Base-by-base conservation (phyloP, 2,113 vertebrate species). In the Acrocephalus arundinaceus region DNA sequence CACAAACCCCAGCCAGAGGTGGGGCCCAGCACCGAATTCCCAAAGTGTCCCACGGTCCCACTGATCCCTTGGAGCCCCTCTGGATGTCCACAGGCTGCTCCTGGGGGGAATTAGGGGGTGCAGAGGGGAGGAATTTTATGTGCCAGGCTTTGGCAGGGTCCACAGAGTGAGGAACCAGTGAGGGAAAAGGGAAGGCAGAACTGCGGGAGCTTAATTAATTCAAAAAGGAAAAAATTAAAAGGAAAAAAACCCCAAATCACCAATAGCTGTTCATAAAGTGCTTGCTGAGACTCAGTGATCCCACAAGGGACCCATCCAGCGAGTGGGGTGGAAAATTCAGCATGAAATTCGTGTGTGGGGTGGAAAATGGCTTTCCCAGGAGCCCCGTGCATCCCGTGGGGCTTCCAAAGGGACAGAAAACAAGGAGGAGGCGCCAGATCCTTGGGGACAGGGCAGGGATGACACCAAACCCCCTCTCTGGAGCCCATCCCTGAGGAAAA, bases 101-200 rank as follows among this genome's bases (percentile, higher is more conserved):
- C 1, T 19, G 17, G 15, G 33, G 66, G 41, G 13, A 58, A 3
- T 49, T 7, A 28, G 2, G 27, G 45, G 21, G 13, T 48, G 23
- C 27, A 48, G 6, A 4, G 20, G 21, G 24, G 13, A 68, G 37
- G 43, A 83, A 61, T 6, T 1, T 0, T 4, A 17, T 48, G 28
- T 61, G 48, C 35, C 35, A 20, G 12, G 35, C 25, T 31, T 66
- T 22, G n/a, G 41, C 9, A 7, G 57, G 39, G 46, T 13, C 11
- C 2, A 3, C 1, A 7, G n/a, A 39, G 18, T 0, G 10, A 71
- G 58, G 48, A 91, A 30, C 9, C 0, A 0, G 6, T 1, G 6
- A 6, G 27, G 57, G 39, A 19, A n/a, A 63, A 66, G 13, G 9
- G 30, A 82, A 71, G n/a, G 61, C 28, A 72, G 86, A 90, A 72